phyloP scores from a whole-genome alignment of 2,797 vertebrate species.

The Periophthalmus magnuspinnatus region DNA sequence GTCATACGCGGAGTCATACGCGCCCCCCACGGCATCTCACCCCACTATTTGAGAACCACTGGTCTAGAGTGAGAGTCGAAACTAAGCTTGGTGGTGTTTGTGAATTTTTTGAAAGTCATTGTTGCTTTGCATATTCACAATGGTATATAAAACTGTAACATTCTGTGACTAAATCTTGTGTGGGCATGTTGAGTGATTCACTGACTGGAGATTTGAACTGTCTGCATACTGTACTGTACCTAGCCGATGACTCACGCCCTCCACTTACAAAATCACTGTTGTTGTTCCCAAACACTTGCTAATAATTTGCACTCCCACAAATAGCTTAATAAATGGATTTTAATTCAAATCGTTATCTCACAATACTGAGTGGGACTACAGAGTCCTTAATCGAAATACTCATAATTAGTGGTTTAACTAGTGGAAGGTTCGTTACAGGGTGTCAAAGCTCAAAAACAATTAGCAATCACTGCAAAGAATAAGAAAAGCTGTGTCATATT shows the following conservation, averaged over 20 bases:
- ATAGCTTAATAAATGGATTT: constrained; percentile 20
- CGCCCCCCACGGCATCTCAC: too few species aligned
- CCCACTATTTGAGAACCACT: too few species aligned
- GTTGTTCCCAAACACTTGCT: constrained; percentile 4
- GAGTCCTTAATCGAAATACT: constrained; percentile 29
- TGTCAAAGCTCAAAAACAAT: constrained; percentile 33
- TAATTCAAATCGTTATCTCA: constrained; percentile 20
- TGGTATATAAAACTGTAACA: neutral
- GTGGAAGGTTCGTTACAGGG: constrained; percentile 8
- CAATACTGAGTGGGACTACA: constrained; percentile 10
- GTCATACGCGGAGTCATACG: too few species aligned
- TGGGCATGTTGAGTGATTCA: constrained; percentile 47
- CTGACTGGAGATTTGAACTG: constrained; percentile 10
- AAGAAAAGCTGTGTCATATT: neutral
- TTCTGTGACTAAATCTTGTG: neutral
- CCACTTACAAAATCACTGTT: constrained; percentile 24
- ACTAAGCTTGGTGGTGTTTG: neutral
- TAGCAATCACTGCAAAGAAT: constrained; percentile 7
- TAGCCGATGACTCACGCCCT: constrained; percentile 34
- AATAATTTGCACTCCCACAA: constrained; percentile 28
- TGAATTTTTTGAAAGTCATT: neutral
- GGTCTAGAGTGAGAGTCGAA: too few species aligned
- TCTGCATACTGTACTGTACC: constrained; percentile 16
- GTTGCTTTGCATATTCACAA: neutral
- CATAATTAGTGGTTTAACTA: constrained; percentile 35